phyloP scores from a whole-genome alignment of 2,113 vertebrate species.

The Dinomys branickii region DNA sequence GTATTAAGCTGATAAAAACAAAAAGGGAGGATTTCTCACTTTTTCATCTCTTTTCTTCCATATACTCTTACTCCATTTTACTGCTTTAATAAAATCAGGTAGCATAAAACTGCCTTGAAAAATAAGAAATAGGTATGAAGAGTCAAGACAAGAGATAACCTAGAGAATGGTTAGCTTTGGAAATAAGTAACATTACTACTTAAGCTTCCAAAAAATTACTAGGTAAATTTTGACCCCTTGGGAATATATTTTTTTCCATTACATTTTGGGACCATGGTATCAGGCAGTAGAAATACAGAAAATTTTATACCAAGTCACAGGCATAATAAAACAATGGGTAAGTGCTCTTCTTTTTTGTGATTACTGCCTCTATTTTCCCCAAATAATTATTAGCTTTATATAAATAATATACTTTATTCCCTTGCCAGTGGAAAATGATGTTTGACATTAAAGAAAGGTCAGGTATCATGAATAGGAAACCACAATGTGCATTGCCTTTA shows the following conservation, averaged over 20 bases:
- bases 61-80: not conserved
- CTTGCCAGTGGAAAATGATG: conserved; percentile 83
- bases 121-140: conserved; percentile 3
- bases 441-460: conserved; percentile 90
- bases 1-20: conserved; percentile 23
- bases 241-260: not conserved
- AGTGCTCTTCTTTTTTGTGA: conserved; percentile 73
- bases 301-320: conserved; percentile 71
- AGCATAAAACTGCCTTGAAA: not conserved
- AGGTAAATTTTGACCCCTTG: conserved; percentile 37
- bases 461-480: conserved; percentile 84
- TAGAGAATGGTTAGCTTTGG: not conserved
- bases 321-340: conserved; percentile 73
- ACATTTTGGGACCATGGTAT: not conserved
- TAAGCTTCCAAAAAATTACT: conserved; percentile 52
- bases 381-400: conserved; percentile 87
- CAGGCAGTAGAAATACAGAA: conserved; percentile 46
- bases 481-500: conserved; percentile 87
- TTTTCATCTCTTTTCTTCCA: conserved; percentile 8
- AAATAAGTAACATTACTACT: conserved; percentile 30
- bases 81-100: not conserved
- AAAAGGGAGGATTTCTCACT: not conserved
- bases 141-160: not conserved
- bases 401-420: conserved; percentile 85
- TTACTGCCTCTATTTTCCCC: conserved; percentile 77